Evolutionary conservation across 2,888 invertebrate genomes (phyloP).

Genomic region (Pristionchus exspectatus): DNA sequence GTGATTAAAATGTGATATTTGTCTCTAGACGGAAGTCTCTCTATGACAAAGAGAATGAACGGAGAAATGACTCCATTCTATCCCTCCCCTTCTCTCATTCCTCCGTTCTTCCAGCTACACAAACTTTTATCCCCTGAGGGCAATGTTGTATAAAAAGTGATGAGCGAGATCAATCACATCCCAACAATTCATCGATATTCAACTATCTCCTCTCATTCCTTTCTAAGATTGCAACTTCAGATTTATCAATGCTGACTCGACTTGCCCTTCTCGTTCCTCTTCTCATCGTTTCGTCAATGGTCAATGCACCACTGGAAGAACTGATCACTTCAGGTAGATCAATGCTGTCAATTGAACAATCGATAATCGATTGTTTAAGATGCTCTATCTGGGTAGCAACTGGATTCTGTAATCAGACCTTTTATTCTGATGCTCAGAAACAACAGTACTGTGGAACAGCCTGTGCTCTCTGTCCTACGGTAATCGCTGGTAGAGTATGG

Average conservation of each 20-base stretch:
- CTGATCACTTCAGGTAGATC: too few relatives aligned
- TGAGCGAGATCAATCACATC: too few relatives aligned
- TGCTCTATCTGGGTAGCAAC: neutral
- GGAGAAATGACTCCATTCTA: too few relatives aligned
- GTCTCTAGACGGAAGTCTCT: too few relatives aligned
- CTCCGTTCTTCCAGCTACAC: neutral
- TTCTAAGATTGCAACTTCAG: too few relatives aligned
- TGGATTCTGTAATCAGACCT: neutral
- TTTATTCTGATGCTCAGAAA: constrained; percentile 1
- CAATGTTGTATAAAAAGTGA: neutral
- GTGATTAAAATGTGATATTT: neutral
- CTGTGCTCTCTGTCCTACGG: constrained; percentile 8
- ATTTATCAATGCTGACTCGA: too few relatives aligned
- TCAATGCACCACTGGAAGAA: too few relatives aligned
- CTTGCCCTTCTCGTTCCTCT: too few relatives aligned
- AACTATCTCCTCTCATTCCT: too few relatives aligned
- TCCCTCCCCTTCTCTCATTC: neutral
- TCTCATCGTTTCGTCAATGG: too few relatives aligned
- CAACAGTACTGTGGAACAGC: neutral
- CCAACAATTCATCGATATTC: too few relatives aligned
- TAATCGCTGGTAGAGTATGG: neutral
- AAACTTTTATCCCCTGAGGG: neutral
- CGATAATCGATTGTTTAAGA: neutral
- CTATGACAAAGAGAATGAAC: too few relatives aligned
- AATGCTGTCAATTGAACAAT: neutral